Evolutionary conservation across 30 jellyfish, hydroid and myxozoan genomes (phyloP).

Genomic region (Aurelia aurita): DNA sequence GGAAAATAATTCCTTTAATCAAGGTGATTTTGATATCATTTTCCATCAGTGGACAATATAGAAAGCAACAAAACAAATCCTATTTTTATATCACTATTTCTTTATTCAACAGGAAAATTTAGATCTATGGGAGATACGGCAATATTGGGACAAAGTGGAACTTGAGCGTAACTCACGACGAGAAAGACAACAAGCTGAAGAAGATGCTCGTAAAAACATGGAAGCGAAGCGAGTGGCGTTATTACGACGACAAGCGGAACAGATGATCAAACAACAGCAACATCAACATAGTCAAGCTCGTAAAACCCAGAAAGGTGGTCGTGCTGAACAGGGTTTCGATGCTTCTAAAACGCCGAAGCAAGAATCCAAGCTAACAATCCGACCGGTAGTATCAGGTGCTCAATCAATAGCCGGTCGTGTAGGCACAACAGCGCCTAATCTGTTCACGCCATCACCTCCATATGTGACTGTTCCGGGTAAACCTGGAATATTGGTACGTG

Average conservation of each 20-base stretch:
- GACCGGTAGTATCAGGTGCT: slow-evolving; percentile 60
- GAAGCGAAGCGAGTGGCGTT: slow-evolving; percentile 75
- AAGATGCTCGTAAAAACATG: slow-evolving; percentile 70
- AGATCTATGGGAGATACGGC: slow-evolving; percentile 96
- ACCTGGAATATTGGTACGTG: slow-evolving; percentile 55
- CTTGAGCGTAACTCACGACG: slow-evolving; percentile 84
- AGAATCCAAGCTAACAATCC: slow-evolving; percentile 53
- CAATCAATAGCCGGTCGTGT: slow-evolving; percentile 35
- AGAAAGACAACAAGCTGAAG: slow-evolving; percentile 76
- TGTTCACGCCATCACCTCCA: slow-evolving; percentile 41
- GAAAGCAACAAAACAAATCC: no score
- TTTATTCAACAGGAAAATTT: slow-evolving; percentile 60
- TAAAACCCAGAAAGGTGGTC: slow-evolving; percentile 3
- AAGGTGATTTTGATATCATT: no score
- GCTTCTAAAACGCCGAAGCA: slow-evolving; percentile 8
- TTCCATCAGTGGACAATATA: no score
- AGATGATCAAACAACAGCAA: slow-evolving; percentile 79
- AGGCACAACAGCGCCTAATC: slow-evolving; percentile 6
- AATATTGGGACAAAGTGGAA: slow-evolving; percentile 97
- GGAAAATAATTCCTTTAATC: no score
- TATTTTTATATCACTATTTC: no score
- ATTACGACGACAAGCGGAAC: slow-evolving; percentile 76
- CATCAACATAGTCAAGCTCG: slow-evolving; percentile 51
- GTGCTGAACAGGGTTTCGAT: not conserved
- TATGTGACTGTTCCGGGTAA: slow-evolving; percentile 59